Conservation (phyloP, 2,113 vertebrate species). For the Apteryx owenii region DNA sequence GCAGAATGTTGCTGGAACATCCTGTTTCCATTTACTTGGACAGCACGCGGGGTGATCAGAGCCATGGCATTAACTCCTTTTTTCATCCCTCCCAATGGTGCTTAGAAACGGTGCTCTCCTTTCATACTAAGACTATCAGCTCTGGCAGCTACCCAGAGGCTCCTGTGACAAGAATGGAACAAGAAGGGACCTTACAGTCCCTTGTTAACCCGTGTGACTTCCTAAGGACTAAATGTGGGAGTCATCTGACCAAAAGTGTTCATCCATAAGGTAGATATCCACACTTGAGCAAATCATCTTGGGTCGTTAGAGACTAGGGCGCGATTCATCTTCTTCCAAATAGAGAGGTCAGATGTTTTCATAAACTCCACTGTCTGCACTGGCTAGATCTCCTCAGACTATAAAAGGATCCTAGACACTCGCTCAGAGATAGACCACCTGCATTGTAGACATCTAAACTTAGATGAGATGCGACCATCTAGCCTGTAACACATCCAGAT, state of each 20-base stretch:
- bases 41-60: neutral
- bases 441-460: neutral
- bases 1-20: constrained; percentile 30
- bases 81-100: neutral
- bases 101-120: neutral
- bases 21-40: neutral
- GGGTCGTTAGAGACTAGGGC: neutral
- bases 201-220: neutral
- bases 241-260: neutral
- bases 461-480: neutral
- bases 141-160: neutral
- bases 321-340: neutral
- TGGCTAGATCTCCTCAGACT: neutral
- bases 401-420: neutral
- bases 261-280: neutral
- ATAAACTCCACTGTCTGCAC: neutral
- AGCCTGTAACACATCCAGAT: neutral
- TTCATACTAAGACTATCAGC: neutral
- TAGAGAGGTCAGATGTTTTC: neutral
- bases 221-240: neutral
- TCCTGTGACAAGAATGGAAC: neutral
- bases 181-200: neutral
- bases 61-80: neutral
- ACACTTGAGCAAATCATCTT: neutral
- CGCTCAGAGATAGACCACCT: neutral